Conservation (phyloP, 2,888 invertebrate species). For the Formica aserva region DNA sequence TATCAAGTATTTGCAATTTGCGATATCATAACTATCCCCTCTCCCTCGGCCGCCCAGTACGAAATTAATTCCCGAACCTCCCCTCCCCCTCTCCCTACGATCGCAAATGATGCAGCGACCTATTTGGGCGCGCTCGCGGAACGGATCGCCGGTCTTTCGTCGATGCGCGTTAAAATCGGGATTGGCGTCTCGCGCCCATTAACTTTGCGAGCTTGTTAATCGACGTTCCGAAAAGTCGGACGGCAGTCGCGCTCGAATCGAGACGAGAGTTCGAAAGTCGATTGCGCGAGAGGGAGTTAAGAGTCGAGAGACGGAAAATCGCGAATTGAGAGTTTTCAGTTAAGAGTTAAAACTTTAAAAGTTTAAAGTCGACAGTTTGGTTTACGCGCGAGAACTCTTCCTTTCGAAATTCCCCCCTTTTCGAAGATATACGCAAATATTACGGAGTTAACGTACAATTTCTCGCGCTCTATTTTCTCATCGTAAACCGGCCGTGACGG, state of each 20-base stretch:
- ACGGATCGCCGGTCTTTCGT: conserved; percentile 33
- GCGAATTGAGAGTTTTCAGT: conserved; percentile 15
- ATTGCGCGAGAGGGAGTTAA: neutral
- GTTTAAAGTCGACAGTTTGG: neutral
- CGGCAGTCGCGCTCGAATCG: neutral
- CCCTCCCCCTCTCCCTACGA: neutral
- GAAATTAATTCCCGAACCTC: conserved; percentile 45
- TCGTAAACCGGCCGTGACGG: conserved; percentile 11
- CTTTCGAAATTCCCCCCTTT: neutral
- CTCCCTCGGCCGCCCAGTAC: conserved; percentile 31
- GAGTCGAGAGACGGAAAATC: conserved; percentile 7
- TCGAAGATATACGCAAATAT: neutral
- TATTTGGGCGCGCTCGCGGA: conserved; percentile 34
- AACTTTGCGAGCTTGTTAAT: conserved; percentile 12
- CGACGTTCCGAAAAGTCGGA: conserved; percentile 7
- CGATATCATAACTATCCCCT: conserved; percentile 43
- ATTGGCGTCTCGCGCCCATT: conserved; percentile 11
- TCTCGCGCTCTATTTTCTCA: conserved; percentile 3
- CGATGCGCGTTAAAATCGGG: conserved; percentile 21
- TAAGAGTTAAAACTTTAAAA: conserved; percentile 6
- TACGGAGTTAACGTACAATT: neutral
- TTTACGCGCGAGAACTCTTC: neutral
- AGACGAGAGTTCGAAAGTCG: neutral
- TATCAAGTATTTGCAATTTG: conserved; percentile 56
- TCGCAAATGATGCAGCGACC: conserved; percentile 48